Percentiles rank a stretch among this genome's conserved stretches.
phyloP scores from a whole-genome alignment of 2,797 vertebrate genomes.

The Pseudochaenichthys georgianus region DNA sequence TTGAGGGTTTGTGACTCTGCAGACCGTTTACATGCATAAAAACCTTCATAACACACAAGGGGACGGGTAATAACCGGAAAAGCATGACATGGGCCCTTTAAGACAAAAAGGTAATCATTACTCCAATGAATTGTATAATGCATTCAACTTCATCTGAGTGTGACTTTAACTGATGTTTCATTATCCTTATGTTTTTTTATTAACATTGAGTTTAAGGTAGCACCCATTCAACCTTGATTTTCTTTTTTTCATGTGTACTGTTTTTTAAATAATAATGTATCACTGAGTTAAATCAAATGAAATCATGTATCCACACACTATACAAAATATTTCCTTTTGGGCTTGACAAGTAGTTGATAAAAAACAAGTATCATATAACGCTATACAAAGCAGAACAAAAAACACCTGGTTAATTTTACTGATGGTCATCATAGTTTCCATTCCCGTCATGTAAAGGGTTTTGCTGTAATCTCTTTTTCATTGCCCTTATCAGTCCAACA shows the following conservation, averaged over 20 bases:
- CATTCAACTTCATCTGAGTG: too few species aligned
- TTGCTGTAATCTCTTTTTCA: conserved; percentile 11
- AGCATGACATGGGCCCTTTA: too few species aligned
- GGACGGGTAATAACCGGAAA: too few species aligned
- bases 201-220: conserved; percentile 7
- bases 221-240: not conserved
- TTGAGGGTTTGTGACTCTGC: too few species aligned
- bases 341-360: not conserved
- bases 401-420: not conserved
- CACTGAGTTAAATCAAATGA: not conserved
- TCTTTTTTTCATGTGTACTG: too few species aligned
- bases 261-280: not conserved
- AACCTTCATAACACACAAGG: too few species aligned
- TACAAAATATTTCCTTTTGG: too few species aligned
- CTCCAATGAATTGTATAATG: not conserved
- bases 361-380: not conserved
- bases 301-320: not conserved
- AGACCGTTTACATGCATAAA: too few species aligned
- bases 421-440: not conserved
- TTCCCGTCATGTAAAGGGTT: not conserved
- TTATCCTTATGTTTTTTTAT: conserved; percentile 8
- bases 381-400: not conserved
- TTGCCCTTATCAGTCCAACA: not conserved
- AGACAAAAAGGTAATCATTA: not conserved
- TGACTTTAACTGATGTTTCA: not conserved